Base-by-base conservation (phyloP, 1,140 invertebrate species). In the Zophobas morio region DNA sequence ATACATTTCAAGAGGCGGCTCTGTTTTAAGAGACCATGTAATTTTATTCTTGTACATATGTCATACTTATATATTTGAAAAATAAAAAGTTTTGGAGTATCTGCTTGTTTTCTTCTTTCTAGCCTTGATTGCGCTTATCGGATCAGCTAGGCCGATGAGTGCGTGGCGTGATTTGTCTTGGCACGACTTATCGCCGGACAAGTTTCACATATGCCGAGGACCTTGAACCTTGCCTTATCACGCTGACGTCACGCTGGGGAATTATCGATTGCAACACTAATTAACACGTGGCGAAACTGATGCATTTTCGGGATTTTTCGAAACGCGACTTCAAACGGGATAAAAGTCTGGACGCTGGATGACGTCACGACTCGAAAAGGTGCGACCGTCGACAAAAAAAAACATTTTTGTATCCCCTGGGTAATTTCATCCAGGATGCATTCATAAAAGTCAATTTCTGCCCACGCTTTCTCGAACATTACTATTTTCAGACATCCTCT, bases 11-110 rank as follows among this genome's bases (percentile, higher is more conserved):
- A 53, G 42, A 75, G 39, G 49, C 75, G 49, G 75, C 76, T 82
- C 79, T 78, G 82, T 83, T 83, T 80, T 83, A 83, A 78, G 82
- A 81, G 77, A 40, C 60, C 74, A 42, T 74, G 40, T 80, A 75
- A 81, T 80, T 83, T 81, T 82, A 82, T 82, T 80, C 72, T 81
- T 82, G 79, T 82, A 82, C 75, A 83, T 81, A 81, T 72, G 53
- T 60, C 75, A 80, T 82, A 79, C 37, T 78, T 79, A 78, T 82
- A 80, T 80, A 80, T 82, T 79, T 79, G 37, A 66, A 74, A 82
- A 80, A 81, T 79, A 82, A 75, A 82, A 20, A 20, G 20, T 71
- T 80, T 81, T 78, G 77, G 60, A 78, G 74, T 78, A 78, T 75
- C n/a, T 39, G 42, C 60, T 66, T 66, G 60, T 66, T 66, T 66